Evolutionary conservation across 1,140 invertebrate genomes (phyloP).

Genomic region (Palaemon carinicauda): DNA sequence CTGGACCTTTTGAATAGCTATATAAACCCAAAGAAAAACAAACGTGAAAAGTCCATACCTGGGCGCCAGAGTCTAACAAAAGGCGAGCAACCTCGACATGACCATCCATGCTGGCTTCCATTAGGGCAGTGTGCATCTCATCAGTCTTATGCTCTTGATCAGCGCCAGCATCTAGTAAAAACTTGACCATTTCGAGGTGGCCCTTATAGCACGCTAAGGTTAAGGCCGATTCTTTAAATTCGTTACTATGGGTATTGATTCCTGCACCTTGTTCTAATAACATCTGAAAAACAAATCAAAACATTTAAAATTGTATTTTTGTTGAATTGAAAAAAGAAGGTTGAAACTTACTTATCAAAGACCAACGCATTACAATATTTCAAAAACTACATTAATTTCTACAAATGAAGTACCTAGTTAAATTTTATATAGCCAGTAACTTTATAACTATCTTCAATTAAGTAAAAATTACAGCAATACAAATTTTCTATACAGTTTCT

Average conservation of each 20-base stretch:
- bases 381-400: too few species aligned
- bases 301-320: background rate
- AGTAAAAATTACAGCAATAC: too few species aligned
- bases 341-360: too few species aligned
- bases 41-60: slow-evolving; percentile 70
- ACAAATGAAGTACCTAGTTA: too few species aligned
- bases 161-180: slow-evolving; percentile 91
- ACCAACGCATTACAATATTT: too few species aligned
- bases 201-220: slow-evolving; percentile 98
- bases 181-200: slow-evolving; percentile 96
- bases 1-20: too few species aligned
- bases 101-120: slow-evolving; percentile 99
- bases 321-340: too few species aligned
- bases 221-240: slow-evolving; percentile 95
- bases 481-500: too few species aligned
- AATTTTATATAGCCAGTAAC: too few species aligned
- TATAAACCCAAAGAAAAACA: too few species aligned
- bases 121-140: slow-evolving; percentile 99
- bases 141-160: slow-evolving; percentile 98
- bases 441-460: too few species aligned
- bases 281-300: slow-evolving; percentile 68
- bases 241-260: slow-evolving; percentile 98
- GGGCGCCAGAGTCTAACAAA: slow-evolving; percentile 94
- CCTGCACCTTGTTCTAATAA: slow-evolving; percentile 91
- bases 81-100: slow-evolving; percentile 95